Evolutionary conservation across 2,113 vertebrate genomes (phyloP).

Genomic region (Myrmecophaga tridactyla): DNA sequence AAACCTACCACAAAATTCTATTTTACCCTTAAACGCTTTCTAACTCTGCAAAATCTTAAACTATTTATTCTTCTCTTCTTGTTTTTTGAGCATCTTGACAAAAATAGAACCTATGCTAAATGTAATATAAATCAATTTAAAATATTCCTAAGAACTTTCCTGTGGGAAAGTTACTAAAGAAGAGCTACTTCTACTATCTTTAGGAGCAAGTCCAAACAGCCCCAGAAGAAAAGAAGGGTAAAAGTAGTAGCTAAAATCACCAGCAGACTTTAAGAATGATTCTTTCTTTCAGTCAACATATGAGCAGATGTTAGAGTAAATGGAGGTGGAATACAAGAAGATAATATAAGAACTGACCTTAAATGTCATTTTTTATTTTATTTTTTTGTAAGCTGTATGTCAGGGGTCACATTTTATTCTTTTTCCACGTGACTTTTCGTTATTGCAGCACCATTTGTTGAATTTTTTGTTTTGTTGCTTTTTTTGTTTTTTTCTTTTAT

Average conservation of each 20-base stretch:
- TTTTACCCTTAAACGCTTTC: conserved; percentile 4
- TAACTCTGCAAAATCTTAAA: conserved; percentile 8
- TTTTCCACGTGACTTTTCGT: no score
- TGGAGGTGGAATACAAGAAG: not conserved
- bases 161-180: not conserved
- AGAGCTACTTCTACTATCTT: not conserved
- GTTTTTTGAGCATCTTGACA: not conserved
- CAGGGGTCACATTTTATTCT: no score
- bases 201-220: not conserved
- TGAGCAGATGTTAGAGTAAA: not conserved
- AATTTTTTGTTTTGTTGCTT: no score
- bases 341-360: not conserved
- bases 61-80: not conserved
- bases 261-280: not conserved
- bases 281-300: conserved; percentile 19
- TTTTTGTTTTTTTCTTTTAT: no score
- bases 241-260: not conserved
- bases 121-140: not conserved
- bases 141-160: not conserved
- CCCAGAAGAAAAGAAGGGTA: not conserved
- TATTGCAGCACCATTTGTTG: no score
- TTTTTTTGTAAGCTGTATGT: no score
- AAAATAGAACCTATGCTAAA: not conserved
- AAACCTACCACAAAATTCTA: not conserved
- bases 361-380: no score